These are phyloP conservation scores for Procavia capensis DNA, from an alignment of 2,113 vertebrate species.

Conservation along the genomic window DNA sequence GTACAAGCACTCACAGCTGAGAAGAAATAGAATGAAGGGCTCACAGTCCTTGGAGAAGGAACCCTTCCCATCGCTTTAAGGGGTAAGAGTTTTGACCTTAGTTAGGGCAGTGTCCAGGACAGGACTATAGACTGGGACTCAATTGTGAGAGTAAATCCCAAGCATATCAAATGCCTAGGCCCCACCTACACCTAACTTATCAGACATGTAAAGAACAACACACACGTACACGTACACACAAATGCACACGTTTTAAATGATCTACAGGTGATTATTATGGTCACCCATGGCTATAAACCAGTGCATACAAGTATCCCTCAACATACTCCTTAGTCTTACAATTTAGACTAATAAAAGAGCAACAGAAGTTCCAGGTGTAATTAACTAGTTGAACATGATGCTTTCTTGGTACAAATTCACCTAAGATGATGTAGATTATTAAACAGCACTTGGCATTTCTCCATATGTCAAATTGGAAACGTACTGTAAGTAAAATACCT, in stretches of 20 bases:
- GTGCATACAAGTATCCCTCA: neutral
- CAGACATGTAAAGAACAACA: neutral
- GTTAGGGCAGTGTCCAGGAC: neutral
- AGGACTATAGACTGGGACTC: neutral
- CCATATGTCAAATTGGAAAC: neutral
- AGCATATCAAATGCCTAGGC: neutral
- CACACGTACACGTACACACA: too few relatives aligned
- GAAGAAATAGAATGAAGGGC: neutral
- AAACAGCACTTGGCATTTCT: neutral
- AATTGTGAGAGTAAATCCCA: neutral
- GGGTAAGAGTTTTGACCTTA: neutral
- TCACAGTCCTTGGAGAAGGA: neutral
- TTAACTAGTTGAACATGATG: neutral
- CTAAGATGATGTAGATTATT: neutral
- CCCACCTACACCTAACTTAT: neutral
- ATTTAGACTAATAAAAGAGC: slow-evolving; percentile 16
- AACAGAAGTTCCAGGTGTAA: neutral
- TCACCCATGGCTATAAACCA: neutral
- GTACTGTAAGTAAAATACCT: neutral
- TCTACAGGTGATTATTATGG: neutral
- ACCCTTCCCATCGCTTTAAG: neutral
- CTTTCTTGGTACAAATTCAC: neutral
- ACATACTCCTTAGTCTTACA: neutral
- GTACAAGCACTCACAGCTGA: neutral
- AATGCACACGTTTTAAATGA: neutral